Evolutionary conservation across 2,113 vertebrate species (phyloP).

Genomic region (Bettongia penicillata): DNA sequence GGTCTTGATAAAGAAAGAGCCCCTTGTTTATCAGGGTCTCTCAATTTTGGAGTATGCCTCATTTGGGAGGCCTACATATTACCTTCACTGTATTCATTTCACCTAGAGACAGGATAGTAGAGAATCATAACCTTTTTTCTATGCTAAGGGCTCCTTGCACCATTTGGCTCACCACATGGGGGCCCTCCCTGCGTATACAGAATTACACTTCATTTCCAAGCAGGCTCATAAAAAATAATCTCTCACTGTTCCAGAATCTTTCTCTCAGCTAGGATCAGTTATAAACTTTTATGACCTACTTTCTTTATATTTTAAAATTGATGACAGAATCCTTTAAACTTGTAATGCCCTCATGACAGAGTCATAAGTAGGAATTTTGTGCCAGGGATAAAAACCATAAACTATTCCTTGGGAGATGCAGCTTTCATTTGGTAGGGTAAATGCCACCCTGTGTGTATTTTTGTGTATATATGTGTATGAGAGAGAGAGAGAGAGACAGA

Average conservation of each 20-base stretch:
- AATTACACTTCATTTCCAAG: not conserved
- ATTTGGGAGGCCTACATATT: not conserved
- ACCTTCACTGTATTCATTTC: not conserved
- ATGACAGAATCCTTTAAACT: not conserved
- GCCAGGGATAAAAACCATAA: not conserved
- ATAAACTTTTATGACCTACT: not conserved
- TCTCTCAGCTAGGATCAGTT: not conserved
- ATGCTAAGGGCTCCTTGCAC: not conserved
- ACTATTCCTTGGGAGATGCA: not conserved
- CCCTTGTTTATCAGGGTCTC: not conserved
- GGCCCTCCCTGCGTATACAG: not conserved
- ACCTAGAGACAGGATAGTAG: not conserved
- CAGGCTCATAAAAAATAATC: not conserved
- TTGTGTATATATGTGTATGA: not conserved
- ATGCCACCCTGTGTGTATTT: not conserved
- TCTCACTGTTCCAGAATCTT: not conserved
- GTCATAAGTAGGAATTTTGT: not conserved
- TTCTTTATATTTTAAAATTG: not conserved
- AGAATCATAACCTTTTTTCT: not conserved
- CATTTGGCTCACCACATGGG: not conserved
- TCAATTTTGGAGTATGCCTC: not conserved
- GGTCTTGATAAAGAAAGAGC: not conserved
- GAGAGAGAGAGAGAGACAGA: not conserved
- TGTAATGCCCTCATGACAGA: not conserved
- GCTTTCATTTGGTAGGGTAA: not conserved